Evolutionary conservation across 2,113 vertebrate genomes (phyloP).

Genomic region (Oncorhynchus kisutch): DNA sequence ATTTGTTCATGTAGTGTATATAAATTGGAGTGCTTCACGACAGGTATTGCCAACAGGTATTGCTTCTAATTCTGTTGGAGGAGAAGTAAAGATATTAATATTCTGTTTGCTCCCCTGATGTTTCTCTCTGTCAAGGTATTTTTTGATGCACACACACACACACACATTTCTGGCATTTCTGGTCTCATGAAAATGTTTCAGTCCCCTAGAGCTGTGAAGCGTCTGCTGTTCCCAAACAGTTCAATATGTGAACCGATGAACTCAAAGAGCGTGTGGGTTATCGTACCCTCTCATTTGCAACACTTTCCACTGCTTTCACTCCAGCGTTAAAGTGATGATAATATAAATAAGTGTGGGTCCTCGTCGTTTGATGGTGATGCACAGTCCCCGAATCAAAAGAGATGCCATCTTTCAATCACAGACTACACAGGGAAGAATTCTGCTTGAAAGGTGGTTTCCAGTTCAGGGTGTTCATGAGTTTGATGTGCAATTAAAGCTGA

Average conservation of each 20-base stretch:
- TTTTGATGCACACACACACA: no score
- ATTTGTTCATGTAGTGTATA: no score
- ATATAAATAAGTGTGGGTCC: conserved; percentile 11
- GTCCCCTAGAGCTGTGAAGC: neutral
- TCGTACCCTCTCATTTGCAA: conserved; percentile 24
- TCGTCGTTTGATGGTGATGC: conserved; percentile 32
- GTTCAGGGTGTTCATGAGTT: neutral
- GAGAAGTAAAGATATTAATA: neutral
- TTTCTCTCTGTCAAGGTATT: neutral
- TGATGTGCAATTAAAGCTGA: neutral
- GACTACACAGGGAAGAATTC: conserved; percentile 8
- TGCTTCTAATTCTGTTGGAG: neutral
- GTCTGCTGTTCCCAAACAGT: conserved; percentile 6
- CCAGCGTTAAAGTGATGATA: conserved; percentile 16
- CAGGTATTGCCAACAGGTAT: neutral
- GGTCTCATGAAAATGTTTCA: neutral
- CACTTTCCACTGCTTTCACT: conserved; percentile 19
- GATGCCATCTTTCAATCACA: conserved; percentile 9
- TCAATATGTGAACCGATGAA: conserved; percentile 18
- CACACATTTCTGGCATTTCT: no score
- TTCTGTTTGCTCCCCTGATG: neutral
- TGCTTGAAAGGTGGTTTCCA: neutral
- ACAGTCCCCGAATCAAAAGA: conserved; percentile 16
- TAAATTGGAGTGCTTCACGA: neutral
- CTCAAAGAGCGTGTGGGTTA: conserved; percentile 20